Conservation (phyloP, 2,797 vertebrate species). For the Coreius guichenoti region DNA sequence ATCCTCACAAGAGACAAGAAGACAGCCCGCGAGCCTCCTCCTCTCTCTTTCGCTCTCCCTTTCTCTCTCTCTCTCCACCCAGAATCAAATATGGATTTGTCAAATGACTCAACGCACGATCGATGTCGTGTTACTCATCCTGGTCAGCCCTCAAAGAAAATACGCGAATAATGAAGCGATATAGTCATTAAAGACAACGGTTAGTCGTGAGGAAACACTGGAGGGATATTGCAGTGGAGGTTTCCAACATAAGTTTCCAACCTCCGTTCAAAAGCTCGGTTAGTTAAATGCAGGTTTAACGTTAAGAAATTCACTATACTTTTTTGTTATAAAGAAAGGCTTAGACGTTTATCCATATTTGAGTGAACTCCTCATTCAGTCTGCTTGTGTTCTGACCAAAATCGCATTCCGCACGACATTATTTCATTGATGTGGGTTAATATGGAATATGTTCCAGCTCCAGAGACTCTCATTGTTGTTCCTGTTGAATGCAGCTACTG, state of each 20-base stretch:
- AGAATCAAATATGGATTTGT: constrained; percentile 63
- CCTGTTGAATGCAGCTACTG: constrained; percentile 26
- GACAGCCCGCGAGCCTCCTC: constrained; percentile 53
- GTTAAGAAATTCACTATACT: neutral
- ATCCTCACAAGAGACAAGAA: constrained; percentile 45
- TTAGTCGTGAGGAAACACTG: neutral
- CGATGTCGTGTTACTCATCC: constrained; percentile 53
- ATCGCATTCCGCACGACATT: neutral
- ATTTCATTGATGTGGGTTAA: neutral
- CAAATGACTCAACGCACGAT: constrained; percentile 61
- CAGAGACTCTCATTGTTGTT: neutral
- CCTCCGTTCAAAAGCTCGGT: neutral
- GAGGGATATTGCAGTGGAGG: too few relatives aligned
- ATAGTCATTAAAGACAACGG: neutral
- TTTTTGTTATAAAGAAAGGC: neutral
- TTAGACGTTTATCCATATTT: neutral
- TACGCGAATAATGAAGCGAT: constrained; percentile 10
- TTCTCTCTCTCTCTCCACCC: constrained; percentile 54
- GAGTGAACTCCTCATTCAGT: neutral
- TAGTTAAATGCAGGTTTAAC: neutral
- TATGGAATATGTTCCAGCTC: constrained; percentile 56
- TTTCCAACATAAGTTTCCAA: constrained; percentile 12
- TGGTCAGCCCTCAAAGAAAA: constrained; percentile 65
- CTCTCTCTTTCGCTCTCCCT: constrained; percentile 16
- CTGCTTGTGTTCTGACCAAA: neutral